Conservation (phyloP, 2,113 vertebrate species). For the Leptobrachium ailaonicum region DNA sequence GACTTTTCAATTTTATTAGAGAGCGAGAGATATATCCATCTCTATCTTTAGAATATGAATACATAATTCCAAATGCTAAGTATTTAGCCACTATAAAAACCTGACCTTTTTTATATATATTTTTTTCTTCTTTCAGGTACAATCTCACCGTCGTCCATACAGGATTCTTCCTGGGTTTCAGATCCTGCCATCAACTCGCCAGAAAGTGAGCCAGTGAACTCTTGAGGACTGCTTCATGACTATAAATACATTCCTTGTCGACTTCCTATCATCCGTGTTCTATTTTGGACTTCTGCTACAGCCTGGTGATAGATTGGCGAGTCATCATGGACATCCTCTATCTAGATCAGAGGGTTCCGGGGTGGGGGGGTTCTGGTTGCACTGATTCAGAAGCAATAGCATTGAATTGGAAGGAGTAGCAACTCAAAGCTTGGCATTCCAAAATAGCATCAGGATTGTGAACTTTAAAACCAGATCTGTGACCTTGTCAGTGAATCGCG, state of each 20-base stretch:
- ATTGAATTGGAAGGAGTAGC: neutral
- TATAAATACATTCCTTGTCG: too few relatives aligned
- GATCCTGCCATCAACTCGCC: neutral
- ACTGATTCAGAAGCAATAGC: neutral
- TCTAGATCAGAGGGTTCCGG: neutral
- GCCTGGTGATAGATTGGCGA: neutral
- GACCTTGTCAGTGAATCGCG: neutral
- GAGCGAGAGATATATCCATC: too few relatives aligned
- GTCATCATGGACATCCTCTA: too few relatives aligned
- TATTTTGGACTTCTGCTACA: neutral
- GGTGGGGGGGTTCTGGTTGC: neutral
- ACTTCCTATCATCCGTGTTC: neutral
- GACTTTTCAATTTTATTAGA: too few relatives aligned
- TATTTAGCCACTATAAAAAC: too few relatives aligned
- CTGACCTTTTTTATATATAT: neutral
- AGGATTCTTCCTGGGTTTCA: neutral
- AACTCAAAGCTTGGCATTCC: neutral
- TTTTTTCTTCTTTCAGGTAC: constrained; percentile 10
- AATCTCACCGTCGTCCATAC: constrained; percentile 5
- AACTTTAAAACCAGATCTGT: neutral
- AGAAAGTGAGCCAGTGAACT: neutral
- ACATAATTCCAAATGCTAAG: too few relatives aligned
- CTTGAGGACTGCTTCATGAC: neutral
- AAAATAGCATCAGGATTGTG: neutral
- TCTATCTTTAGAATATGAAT: too few relatives aligned